Base-by-base conservation (phyloP, 2,797 vertebrate species). In the Arrhamphus sclerolepis region DNA sequence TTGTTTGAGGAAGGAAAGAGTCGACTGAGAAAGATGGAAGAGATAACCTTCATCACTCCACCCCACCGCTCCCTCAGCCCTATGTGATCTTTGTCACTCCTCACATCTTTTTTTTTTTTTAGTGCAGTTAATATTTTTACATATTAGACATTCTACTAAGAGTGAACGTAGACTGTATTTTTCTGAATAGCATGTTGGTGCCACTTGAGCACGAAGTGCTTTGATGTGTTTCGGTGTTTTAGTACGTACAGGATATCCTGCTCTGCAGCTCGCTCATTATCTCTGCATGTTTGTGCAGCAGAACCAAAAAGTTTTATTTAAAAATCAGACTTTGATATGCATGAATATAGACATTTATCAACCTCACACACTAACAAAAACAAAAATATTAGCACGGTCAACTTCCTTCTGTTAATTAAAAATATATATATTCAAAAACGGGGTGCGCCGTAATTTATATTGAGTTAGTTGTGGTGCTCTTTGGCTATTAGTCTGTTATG, bases 241-340 rank as follows among this genome's bases (percentile, higher is more conserved):
- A 76, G 44, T 79, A 61, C 75, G 68, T 52, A 76, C 87, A 88
- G 85, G 88, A 89, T 86, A 73, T 90, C 84, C 83, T 89, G 84
- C 56, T 6, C 22, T 57, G 55, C 62, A 43, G 58, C 59, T 55
- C 41, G 48, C 21, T 56, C 9, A 54, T 77, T 78, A 58, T 88
- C 81, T 76, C 26, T 73, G 52, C 46, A 56, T 62, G 54, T 77
- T 75, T 64, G 14, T 46, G 71, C 52, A 39, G 70, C 66, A 66
- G 61, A 82, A 77, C 76, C 16, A 34, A 34, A 34, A 34, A 13
- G 6, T n/a, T n/a, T n/a, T n/a, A n/a, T n/a, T n/a, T n/a, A n/a
- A n/a, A 57, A 48, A 63, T 39, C 5, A 20, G 16, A 9, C 34
- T 22, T 20, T 21, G 8, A 34, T 31, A 7, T 22, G 39, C 52